Conservation (phyloP, 2,888 invertebrate genomes). For the Heteromurus nitidus region DNA sequence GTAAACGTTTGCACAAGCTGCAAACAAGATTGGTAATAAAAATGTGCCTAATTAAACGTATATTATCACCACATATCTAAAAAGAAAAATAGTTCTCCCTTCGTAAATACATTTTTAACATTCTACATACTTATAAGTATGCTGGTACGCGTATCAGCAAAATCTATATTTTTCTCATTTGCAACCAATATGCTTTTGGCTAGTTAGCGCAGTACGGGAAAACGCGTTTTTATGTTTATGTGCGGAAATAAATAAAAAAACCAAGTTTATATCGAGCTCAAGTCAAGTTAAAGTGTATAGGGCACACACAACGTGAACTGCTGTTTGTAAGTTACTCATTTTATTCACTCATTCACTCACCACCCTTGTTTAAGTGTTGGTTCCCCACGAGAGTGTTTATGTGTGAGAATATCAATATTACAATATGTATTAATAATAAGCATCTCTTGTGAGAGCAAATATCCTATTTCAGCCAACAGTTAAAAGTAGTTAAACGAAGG, state of each 20-base stretch:
- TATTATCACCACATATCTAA: slow-evolving; percentile 42
- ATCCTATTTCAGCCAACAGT: slow-evolving; percentile 54
- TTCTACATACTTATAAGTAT: not conserved
- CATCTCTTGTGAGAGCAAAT: slow-evolving; percentile 46
- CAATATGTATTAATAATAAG: slow-evolving; percentile 26
- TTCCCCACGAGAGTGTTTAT: slow-evolving; percentile 60
- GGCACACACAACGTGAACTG: too few species aligned
- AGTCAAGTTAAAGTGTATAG: too few species aligned
- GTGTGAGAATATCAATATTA: slow-evolving; percentile 62
- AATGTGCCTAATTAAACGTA: slow-evolving; percentile 54
- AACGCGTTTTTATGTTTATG: not conserved
- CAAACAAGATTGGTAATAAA: slow-evolving; percentile 63
- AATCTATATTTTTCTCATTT: slow-evolving; percentile 14
- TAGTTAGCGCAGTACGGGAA: not conserved
- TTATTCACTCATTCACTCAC: too few species aligned
- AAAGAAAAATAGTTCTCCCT: slow-evolving; percentile 10
- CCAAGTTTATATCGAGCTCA: too few species aligned
- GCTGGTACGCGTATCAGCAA: too few species aligned
- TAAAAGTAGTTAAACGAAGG: not conserved
- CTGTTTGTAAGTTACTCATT: too few species aligned
- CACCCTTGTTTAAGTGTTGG: slow-evolving; percentile 29
- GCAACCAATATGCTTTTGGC: too few species aligned
- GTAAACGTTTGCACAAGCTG: slow-evolving; percentile 61
- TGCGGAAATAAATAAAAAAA: slow-evolving; percentile 39
- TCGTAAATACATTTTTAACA: not conserved